These are phyloP conservation scores for Macrocentrus cingulum DNA, from an alignment of 1,140 invertebrate species.

Conservation along the genomic window DNA sequence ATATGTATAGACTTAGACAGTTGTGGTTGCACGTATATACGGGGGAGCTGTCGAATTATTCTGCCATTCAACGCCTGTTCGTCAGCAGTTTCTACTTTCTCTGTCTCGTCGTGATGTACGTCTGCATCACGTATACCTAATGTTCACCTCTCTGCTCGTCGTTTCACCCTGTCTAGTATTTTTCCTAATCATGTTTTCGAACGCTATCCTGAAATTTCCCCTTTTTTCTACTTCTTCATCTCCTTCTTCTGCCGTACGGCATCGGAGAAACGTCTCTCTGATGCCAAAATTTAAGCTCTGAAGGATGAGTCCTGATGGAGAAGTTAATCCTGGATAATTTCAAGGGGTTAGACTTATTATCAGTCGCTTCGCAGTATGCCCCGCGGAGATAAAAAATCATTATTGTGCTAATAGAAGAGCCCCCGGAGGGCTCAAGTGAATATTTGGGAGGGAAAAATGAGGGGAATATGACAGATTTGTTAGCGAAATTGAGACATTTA, in stretches of 20 bases:
- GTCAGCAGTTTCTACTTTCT: neutral
- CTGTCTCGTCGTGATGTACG: neutral
- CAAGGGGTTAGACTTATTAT: neutral
- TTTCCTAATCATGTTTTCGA: conserved; percentile 14
- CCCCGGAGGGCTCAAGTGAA: too few relatives aligned
- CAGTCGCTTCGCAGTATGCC: too few relatives aligned
- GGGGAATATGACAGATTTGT: too few relatives aligned
- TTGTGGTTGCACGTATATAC: neutral
- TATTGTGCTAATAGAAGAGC: too few relatives aligned
- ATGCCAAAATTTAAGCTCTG: too few relatives aligned
- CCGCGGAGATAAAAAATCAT: too few relatives aligned
- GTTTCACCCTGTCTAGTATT: too few relatives aligned
- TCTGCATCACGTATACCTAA: neutral
- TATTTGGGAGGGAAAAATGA: too few relatives aligned
- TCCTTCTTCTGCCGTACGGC: neutral
- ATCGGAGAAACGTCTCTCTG: too few relatives aligned
- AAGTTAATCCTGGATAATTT: conserved; percentile 14
- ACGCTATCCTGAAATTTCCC: neutral
- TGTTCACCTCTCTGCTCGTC: too few relatives aligned
- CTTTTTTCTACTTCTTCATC: conserved; percentile 21
- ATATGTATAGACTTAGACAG: too few relatives aligned
- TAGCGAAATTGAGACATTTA: too few relatives aligned
- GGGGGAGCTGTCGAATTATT: neutral
- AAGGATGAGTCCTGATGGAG: conserved; percentile 4
- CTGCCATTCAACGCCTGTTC: conserved; percentile 11